A percentile compares a stretch with the other conserved stretches of the same genome.
Conservation (phyloP, 2,797 vertebrate genomes). For the Sandelia bainsii region DNA sequence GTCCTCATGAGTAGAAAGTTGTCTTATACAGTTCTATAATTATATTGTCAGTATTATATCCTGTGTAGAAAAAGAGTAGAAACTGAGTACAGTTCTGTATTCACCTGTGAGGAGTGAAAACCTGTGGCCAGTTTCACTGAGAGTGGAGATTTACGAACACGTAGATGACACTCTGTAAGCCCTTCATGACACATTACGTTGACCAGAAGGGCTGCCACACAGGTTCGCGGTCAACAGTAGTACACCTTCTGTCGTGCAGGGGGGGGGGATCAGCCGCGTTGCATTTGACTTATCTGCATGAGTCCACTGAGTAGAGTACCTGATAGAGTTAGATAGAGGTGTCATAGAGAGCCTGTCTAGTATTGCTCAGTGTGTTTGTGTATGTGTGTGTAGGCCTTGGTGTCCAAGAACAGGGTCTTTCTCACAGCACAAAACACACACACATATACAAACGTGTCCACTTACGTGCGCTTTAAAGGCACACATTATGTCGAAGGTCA, state of each 20-base stretch:
- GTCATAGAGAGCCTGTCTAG: constrained; percentile 78
- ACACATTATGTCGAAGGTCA: constrained; percentile 60
- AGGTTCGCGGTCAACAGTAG: constrained; percentile 77
- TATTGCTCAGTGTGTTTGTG: constrained; percentile 72
- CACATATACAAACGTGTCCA: constrained; percentile 64
- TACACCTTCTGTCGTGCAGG: constrained; percentile 69
- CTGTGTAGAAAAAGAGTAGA: constrained; percentile 69
- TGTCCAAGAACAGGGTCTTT: constrained; percentile 59
- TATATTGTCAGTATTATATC: constrained; percentile 66
- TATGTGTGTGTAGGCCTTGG: constrained; percentile 48
- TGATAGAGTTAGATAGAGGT: constrained; percentile 78
- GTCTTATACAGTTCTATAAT: constrained; percentile 68
- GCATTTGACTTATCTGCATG: constrained; percentile 71
- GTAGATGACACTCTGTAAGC: constrained; percentile 74
- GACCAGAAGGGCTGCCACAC: constrained; percentile 79
- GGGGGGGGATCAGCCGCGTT: constrained; percentile 59
- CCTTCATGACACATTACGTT: constrained; percentile 73
- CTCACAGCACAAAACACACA: constrained; percentile 55
- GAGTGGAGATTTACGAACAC: constrained; percentile 62
- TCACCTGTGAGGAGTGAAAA: constrained; percentile 66
- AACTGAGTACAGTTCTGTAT: constrained; percentile 70
- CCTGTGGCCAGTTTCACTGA: constrained; percentile 73
- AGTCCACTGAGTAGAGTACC: constrained; percentile 80
- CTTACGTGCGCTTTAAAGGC: constrained; percentile 66
- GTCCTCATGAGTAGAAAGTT: constrained; percentile 75